Evolutionary conservation across 2,113 vertebrate species (phyloP), one percentile per base, ranked within the genome.

Genomic region (Phalacrocorax pelagicus): DNA sequence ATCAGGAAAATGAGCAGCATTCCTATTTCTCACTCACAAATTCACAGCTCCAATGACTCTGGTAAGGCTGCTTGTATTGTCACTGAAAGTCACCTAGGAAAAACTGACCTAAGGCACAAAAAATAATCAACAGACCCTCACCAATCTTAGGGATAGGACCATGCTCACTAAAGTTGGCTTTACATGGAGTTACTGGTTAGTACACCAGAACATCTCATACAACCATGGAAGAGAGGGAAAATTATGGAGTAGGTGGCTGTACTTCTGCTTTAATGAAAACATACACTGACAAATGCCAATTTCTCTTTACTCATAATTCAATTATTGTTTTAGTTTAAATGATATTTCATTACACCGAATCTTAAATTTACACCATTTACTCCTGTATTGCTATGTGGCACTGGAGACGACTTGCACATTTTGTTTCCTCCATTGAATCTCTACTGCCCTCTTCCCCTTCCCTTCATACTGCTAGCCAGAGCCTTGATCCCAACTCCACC

Each of bases 121-220:
- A 90, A 72, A 57, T 12, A 40, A 16, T 36, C 20, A 81, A 40
- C 10, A 49, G 15, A 23, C 6, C 9, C 6, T 5, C 26, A 54
- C 4, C 0, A 0, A 26, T 42, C 47, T 36, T n/a, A 62, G 30
- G 10, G 23, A 9, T 63, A 12, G 12, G 16, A 6, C 46, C 30
- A 69, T 27, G 15, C 11, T 66, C 27, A 49, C 11, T 22, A 18
- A 73, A 73, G 11, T 30, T 81, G 36, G 6, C 36, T 88, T 80
- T 75, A 74, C 12, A 4, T 51, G 36, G 12, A 65, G 30, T 62
- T 59, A 47, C 22, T 58, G 16, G 26, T 55, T 67, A 81, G 9
- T 20, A 73, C 27, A 78, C 4, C 7, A 73, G 78, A 73, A 66
- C 7, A 27, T 14, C 23, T 58, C 65, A n/a, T 29, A 24, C 11